Conservation (phyloP, 2,888 invertebrate genomes). For the Tetanocera ferruginea region DNA sequence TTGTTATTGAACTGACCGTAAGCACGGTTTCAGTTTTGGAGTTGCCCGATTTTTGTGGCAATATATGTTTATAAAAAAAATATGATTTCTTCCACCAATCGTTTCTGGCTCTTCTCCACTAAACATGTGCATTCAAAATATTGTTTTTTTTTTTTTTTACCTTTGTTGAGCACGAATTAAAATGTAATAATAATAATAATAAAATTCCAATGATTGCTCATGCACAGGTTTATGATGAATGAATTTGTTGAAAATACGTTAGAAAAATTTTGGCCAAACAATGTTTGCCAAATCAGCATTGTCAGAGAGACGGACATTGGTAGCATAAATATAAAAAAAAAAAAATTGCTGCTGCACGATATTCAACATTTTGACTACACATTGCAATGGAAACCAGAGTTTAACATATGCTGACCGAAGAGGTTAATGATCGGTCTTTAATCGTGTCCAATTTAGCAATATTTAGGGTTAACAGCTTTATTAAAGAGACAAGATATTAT, state of each 20-base stretch:
- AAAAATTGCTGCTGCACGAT: neutral
- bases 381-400: neutral
- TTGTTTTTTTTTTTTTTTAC: neutral
- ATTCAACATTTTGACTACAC: neutral
- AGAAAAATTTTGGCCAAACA: conserved; percentile 9
- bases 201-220: neutral
- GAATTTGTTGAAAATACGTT: neutral
- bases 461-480: too few relatives aligned
- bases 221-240: conserved; percentile 16
- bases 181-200: neutral
- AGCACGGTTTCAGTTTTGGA: neutral
- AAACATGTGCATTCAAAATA: neutral
- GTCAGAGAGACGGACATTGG: neutral
- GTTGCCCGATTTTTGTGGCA: neutral
- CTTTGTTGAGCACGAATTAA: neutral
- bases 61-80: too few relatives aligned
- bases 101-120: neutral
- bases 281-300: too few relatives aligned
- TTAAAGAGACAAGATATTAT: too few relatives aligned
- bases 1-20: conserved; percentile 3
- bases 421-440: neutral
- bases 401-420: neutral
- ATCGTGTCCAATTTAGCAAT: neutral
- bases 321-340: too few relatives aligned
- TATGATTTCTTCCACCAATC: neutral